Evolutionary conservation across 2,797 vertebrate genomes (phyloP).

Genomic region (Peromyscus aztecus): DNA sequence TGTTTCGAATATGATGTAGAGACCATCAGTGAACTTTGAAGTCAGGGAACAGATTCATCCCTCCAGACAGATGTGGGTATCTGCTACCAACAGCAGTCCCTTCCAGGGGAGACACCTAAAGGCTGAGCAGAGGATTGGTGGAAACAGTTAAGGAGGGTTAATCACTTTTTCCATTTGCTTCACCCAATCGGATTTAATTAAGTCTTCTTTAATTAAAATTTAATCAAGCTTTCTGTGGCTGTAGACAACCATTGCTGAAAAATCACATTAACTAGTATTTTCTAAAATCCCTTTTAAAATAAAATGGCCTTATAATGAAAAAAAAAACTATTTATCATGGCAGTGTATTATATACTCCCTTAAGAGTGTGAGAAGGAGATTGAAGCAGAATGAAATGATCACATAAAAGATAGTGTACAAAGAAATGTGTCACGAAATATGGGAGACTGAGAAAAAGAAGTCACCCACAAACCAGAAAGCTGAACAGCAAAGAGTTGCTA

Average conservation of each 20-base stretch:
- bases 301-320: conserved; percentile 62
- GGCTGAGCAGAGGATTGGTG: neutral
- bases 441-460: neutral
- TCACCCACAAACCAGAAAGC: neutral
- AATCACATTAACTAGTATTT: conserved; percentile 67
- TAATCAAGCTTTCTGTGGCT: conserved; percentile 72
- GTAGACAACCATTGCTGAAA: conserved; percentile 35
- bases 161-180: conserved; percentile 79
- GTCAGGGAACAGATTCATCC: neutral
- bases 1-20: fast-evolving
- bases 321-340: neutral
- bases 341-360: neutral
- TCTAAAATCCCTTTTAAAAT: conserved; percentile 69
- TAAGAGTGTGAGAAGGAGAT: neutral
- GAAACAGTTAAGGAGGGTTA: conserved; percentile 65
- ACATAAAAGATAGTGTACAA: neutral
- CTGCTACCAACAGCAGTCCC: neutral
- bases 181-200: conserved; percentile 81
- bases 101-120: neutral
- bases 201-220: conserved; percentile 83
- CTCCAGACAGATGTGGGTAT: neutral
- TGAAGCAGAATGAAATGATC: neutral
- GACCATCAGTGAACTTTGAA: neutral
- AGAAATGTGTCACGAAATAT: neutral
- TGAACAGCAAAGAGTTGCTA: neutral